Percentiles rank a stretch among this genome's conserved stretches.
Conservation (phyloP, 1,140 invertebrate species). For the Ganaspis sp. region DNA sequence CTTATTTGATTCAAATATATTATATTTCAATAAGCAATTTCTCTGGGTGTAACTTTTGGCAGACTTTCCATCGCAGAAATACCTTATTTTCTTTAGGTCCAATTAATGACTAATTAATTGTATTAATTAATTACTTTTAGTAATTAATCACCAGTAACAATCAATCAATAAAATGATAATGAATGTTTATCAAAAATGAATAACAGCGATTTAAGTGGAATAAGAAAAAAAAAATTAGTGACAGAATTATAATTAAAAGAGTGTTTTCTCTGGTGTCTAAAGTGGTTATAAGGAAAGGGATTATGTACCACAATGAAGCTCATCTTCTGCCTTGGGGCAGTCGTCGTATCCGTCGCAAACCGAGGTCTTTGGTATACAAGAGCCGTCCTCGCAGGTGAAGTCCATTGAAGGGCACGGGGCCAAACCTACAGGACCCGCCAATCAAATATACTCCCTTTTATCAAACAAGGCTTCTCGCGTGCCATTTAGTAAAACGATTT, state of each 20-base stretch:
- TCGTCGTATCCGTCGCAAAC: conserved; percentile 85
- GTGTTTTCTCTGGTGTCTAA: conserved; percentile 11
- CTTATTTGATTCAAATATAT: too few species aligned
- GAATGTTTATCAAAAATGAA: not conserved
- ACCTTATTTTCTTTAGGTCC: too few species aligned
- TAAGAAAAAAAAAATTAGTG: not conserved
- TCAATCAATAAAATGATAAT: too few species aligned
- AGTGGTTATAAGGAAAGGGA: conserved; percentile 23
- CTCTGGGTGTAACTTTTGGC: too few species aligned
- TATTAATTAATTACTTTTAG: too few species aligned
- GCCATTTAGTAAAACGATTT: conserved; percentile 4
- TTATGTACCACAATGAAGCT: conserved; percentile 79
- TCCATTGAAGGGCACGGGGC: conserved; percentile 77
- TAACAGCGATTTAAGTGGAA: not conserved
- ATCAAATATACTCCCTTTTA: conserved; percentile 61
- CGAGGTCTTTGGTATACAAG: conserved; percentile 82
- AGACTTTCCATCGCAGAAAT: too few species aligned
- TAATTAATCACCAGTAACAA: too few species aligned
- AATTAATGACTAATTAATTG: too few species aligned
- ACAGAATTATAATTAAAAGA: too few species aligned
- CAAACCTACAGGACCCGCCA: conserved; percentile 68
- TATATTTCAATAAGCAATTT: too few species aligned
- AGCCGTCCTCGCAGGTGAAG: conserved; percentile 80
- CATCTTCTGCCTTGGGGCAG: conserved; percentile 86
- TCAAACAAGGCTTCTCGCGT: conserved; percentile 52